Conservation (phyloP, 2,888 invertebrate genomes). For the Ariolimax columbianus region DNA sequence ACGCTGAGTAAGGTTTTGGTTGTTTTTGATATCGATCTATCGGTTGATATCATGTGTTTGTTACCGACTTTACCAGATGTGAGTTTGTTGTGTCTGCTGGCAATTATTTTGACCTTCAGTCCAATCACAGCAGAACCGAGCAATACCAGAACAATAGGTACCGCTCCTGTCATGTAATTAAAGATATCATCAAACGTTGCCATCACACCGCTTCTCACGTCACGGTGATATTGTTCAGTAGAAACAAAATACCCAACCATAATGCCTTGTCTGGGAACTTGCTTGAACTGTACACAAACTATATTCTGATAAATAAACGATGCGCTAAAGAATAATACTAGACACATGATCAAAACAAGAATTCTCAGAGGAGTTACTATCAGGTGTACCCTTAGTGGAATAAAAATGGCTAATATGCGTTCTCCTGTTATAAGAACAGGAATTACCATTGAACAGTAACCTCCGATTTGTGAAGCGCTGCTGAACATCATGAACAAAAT, state of each 20-base stretch:
- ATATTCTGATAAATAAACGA: background rate
- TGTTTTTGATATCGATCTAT: background rate
- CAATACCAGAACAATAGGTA: background rate
- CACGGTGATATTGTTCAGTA: background rate
- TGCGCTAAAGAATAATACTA: background rate
- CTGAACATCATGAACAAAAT: background rate
- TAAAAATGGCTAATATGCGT: background rate
- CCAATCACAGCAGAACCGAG: background rate
- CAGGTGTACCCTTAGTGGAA: background rate
- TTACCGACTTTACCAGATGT: background rate
- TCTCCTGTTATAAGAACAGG: slow-evolving; percentile 7
- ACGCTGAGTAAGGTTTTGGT: background rate
- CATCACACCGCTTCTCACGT: background rate
- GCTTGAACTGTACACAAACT: background rate
- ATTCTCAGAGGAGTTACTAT: background rate
- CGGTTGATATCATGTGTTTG: background rate
- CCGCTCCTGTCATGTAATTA: background rate
- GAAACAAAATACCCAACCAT: background rate
- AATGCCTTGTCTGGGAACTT: background rate
- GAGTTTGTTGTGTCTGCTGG: background rate
- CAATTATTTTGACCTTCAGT: background rate
- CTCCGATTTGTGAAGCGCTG: background rate
- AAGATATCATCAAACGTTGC: background rate
- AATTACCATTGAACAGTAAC: background rate
- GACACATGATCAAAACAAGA: background rate